Evolutionary conservation across 2,797 vertebrate species (phyloP), one percentile per base, ranked within the genome.

Genomic region (Rhynchonycteris naso): DNA sequence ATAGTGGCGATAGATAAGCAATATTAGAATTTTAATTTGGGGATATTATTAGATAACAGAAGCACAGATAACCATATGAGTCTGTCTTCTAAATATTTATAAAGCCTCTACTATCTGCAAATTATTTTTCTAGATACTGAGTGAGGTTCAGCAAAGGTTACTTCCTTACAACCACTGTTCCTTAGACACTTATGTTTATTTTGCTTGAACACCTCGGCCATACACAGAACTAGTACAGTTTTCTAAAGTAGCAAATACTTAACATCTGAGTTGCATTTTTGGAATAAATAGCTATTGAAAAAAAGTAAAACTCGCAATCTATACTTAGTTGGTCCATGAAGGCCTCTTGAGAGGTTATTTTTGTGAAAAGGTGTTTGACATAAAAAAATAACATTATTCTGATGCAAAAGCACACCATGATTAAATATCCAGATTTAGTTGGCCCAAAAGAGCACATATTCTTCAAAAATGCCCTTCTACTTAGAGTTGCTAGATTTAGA

Each of bases 21-120:
- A 75, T 22, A 85, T 24, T 69, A 84, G 56, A 86, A 87, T 85
- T 85, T 90, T 80, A 85, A 50, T 79, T 68, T 26, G n/a, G 24
- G 33, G 19, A 71, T 81, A 47, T n/a, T 91, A 72, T 90, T 76
- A 78, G 79, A 56, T 58, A 80, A 91, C 54, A 12, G 9, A 14
- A 74, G 54, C 58, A 82, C 26, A 74, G 38, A 68, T 59, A 91
- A 61, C 43, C 11, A 58, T 18, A 68, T 12, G 4, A 74, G 24
- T 54, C 50, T 58, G 18, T 63, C 38, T 92, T 5, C 35, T 43
- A 74, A 58, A 61, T 38, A 4, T 43, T 75, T 18, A 59, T 2
- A 69, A 5, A 75, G 8, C 8, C 58, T n/a, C 21, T 66, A 88
- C 26, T n/a, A 11, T 52, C 50, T 68, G 19, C 19, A 86, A 85